Base-by-base conservation (phyloP, 2,888 invertebrate genomes). In the Argyresthia goedartella region DNA sequence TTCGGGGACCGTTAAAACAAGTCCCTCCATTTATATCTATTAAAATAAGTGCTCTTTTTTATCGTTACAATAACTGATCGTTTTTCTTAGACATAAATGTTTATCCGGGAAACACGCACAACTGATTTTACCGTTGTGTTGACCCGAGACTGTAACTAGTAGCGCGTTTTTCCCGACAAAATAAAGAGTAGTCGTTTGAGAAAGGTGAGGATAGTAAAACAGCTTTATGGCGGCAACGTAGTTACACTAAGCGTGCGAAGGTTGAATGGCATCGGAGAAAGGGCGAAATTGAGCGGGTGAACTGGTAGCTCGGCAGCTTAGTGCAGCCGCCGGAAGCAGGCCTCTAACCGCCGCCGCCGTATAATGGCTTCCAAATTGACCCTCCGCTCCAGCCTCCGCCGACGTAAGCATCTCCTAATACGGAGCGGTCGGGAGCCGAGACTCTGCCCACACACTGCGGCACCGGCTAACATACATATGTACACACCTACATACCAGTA, bases 281-380 rank as follows among this genome's bases (percentile, higher is more conserved):
- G 73, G 67, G 74, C 71, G 66, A 81, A 82, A 84, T 82, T 71
- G 82, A 77, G 78, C 80, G 74, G 65, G 72, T 71, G 76, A 73
- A 80, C 79, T 76, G 73, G 72, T 79, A 73, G 45, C 73, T n/a
- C n/a, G 76, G 71, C 67, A 76, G 85, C 84, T 84, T 85, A 85
- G 84, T 77, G 80, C 84, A 82, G 72, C 73, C 73, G 76, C 78
- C 82, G 84, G 86, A 86, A 86, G 80, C 81, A 79, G 81, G 82
- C 81, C 76, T 82, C 77, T 79, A 81, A 73, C n/a, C n/a, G n/a
- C 81, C 76, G 76, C 81, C 72, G 71, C 71, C 73, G 78, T 82
- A 82, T 84, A 85, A 86, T 85, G 79, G 82, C 79, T 76, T 76
- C 73, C 71, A 84, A 84, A 84, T 84, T 82, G 82, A 82, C 79